Base-by-base conservation (phyloP, 1,140 invertebrate species). In the Spodoptera litura region DNA sequence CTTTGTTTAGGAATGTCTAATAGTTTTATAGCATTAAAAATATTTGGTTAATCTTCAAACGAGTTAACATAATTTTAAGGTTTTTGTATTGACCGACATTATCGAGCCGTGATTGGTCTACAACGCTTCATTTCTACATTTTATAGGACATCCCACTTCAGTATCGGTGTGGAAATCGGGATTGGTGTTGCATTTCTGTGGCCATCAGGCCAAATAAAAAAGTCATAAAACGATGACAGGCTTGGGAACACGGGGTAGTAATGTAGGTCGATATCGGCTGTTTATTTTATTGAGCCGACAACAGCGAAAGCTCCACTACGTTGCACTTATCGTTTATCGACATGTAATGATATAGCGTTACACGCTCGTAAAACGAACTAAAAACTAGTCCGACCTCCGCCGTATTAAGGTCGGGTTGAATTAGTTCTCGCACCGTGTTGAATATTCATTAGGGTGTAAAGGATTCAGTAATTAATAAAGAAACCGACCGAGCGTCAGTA, bases 121-220 rank as follows among this genome's bases (percentile, higher is more conserved):
- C 81, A 87, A 85, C 81, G 81, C 76, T 87, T 84, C 81, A 88
- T 88, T 87, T 85, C 85, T 61, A 74, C 59, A 78, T 83, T 87
- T 85, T 85, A 84, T 83, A 88, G 81, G 78, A 79, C 79, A 80
- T 61, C 78, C 78, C 81, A 73, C 81, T 83, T 85, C 79, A 86
- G 78, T 91, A 89, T 90, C 86, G 66, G 71, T 74, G 66, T 87
- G 81, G 89, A 90, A 87, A 91, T 89, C 85, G 86, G 89, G 88
- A 89, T 85, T 89, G 87, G 90, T 91, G 83, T 91, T 91, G 89
- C 91, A 89, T 94, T 92, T 93, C 92, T 90, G 83, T 81, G 79
- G 85, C 86, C 87, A 90, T 88, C 86, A 89, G 86, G 88, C 85
- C 86, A 88, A 92, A 93, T 93, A 94, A 94, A 94, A 94, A 93